Evolutionary conservation across 1,140 invertebrate species (phyloP), one percentile per base, ranked within the genome.

Genomic region (Melitaea cinxia): DNA sequence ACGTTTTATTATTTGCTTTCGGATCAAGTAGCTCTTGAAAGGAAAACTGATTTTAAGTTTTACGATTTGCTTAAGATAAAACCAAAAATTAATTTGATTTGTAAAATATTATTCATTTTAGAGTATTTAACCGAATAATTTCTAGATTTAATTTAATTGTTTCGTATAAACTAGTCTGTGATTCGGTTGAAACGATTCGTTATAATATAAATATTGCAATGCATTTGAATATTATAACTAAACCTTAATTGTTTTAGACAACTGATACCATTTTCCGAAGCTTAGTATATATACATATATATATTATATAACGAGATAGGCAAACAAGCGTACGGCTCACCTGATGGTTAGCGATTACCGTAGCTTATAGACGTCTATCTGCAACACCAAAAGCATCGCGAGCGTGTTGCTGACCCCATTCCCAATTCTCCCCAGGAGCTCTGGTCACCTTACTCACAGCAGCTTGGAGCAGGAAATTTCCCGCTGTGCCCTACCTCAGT

Each of bases 51-150:
- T 47, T 30, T 37, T 28, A 42, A 45, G 24, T 47, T n/a, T n/a
- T 66, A 45, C 21, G 15, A 47, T 59, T 60, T 30, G 14, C 39
- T 63, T 54, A 33, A 30, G 14, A 47, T 33, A 35, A 60, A 55
- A 60, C 37, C 57, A 24, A 53, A 47, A 47, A 54, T 59, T 60
- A 60, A 66, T 60, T 66, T 47, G 21, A 39, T 17, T 54, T 57
- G 30, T 28, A 59, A 42, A 7, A 42, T 42, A 14, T 42, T 42
- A 15, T 42, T 42, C 17, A 15, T 17, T 19, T 1, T 42, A 17
- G 6, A 35, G 60, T 60, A 55, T 54, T 54, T 17, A 37, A 55
- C 26, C 33, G 47, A 35, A 59, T 60, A 54, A 33, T 24, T 47
- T 28, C 21, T 14, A 65, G 15, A 59, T 24, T 52, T n/a, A 28